A percentile compares a stretch with the other conserved stretches of the same genome.
These are phyloP conservation scores for Miltochrista miniata DNA, from an alignment of 2,888 invertebrate species.

Conservation along the genomic window DNA sequence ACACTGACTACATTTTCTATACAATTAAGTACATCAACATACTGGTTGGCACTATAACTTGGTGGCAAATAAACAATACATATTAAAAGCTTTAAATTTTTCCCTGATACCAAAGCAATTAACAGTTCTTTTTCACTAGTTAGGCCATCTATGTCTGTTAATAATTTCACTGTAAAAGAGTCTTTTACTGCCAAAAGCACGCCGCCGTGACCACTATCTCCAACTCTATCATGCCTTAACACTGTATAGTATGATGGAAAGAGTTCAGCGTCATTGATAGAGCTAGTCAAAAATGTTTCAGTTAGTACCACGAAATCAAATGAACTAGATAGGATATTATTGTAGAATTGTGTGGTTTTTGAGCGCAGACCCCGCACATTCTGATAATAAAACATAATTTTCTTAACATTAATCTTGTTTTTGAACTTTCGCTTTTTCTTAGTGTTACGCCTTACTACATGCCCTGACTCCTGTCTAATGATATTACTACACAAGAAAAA, in stretches of 20 bases:
- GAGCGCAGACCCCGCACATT: slow-evolving; percentile 6
- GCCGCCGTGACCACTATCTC: slow-evolving; percentile 1
- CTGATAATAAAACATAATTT: neutral
- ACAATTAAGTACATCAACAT: neutral
- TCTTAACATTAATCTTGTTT: slow-evolving; percentile 1
- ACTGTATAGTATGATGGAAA: neutral
- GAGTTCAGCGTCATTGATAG: neutral
- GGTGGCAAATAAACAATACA: slow-evolving; percentile 3
- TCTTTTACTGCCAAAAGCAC: neutral
- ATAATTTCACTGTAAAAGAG: neutral
- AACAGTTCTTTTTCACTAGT: slow-evolving; percentile 7
- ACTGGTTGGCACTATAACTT: slow-evolving; percentile 4
- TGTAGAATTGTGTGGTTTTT: neutral
- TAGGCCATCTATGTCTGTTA: neutral
- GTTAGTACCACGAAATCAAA: neutral
- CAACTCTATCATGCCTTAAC: neutral
- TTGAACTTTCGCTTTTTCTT: neutral
- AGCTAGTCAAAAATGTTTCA: slow-evolving; percentile 3
- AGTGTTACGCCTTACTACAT: too few species aligned
- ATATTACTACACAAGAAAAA: too few species aligned
- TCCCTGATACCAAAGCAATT: neutral
- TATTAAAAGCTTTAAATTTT: neutral
- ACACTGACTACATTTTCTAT: neutral
- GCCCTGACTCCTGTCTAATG: too few species aligned
- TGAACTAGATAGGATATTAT: neutral